Evolutionary conservation across 2,113 vertebrate genomes (phyloP), one percentile per base, ranked within the genome.

Genomic region (Toxotes jaculatrix): DNA sequence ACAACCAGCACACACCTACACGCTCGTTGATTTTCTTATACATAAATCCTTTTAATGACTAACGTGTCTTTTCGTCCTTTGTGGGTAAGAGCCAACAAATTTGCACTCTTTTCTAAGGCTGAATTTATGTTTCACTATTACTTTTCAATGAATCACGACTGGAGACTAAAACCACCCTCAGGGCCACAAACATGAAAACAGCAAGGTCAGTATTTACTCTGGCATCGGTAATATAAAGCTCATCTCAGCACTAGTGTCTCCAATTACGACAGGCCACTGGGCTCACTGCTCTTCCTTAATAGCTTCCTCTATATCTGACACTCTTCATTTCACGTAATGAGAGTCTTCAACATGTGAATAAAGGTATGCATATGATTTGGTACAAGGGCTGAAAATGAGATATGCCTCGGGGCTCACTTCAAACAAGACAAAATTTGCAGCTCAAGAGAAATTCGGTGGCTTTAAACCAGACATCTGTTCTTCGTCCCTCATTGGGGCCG

Each of bases 311-410:
- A 45, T 77, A 92, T 91, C 91, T 93, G 91, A 92, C 89, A 87
- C 87, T 92, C 87, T 91, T 90, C 92, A 89, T 92, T 88, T 90
- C 66, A 76, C 56, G 6, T 93, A 93, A 93, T 93, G 91, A 93
- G 88, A 87, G 79, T 90, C 83, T 90, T 85, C 81, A 82, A 89
- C 79, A 85, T 88, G 87, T 87, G 86, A 88, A 88, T 90, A 91
- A 92, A 93, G 87, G 91, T 92, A 92, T 91, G 91, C 83, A 82
- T 91, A 86, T 84, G 88, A 90, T 88, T 90, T 87, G 77, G 66
- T 82, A 67, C 81, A 80, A 80, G 80, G 80, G 59, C 80, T 87
- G 86, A 84, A 91, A 88, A 89, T 84, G 87, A 92, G 87, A 87
- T 77, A 59, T 68, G 90, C 85, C 86, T 88, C 57, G 4, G 82